phyloP scores from a whole-genome alignment of 2,888 invertebrate species.

The Dusona sp. region DNA sequence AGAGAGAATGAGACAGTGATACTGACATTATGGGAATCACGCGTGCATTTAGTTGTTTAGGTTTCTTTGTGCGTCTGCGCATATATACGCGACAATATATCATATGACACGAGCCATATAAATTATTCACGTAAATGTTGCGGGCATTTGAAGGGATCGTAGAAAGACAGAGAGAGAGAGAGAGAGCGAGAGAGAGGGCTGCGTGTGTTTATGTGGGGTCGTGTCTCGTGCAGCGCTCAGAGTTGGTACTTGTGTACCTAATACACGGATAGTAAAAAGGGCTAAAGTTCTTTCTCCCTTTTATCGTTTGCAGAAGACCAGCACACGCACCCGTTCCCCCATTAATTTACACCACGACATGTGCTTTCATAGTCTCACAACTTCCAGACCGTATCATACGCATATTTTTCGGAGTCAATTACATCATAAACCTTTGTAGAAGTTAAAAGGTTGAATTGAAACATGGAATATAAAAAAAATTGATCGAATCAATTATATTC shows the following conservation, averaged over 20 bases:
- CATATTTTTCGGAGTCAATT: slow-evolving; percentile 1
- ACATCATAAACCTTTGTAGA: not conserved
- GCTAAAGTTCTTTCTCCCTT: slow-evolving; percentile 31
- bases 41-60: slow-evolving; percentile 44
- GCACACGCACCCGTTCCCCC: not conserved
- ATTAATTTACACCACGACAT: slow-evolving; percentile 54
- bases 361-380: slow-evolving; percentile 7
- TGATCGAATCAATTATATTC: not conserved
- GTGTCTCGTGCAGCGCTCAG: not conserved
- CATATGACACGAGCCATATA: slow-evolving; percentile 47
- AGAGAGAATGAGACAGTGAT: slow-evolving; percentile 13
- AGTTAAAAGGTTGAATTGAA: not conserved
- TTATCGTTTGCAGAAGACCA: slow-evolving; percentile 62
- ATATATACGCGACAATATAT: not conserved
- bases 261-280: slow-evolving; percentile 44
- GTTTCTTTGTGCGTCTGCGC: slow-evolving; percentile 25
- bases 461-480: not conserved
- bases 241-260: slow-evolving; percentile 38
- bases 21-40: slow-evolving; percentile 41
- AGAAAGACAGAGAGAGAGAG: not conserved
- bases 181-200: slow-evolving; percentile 11
- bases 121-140: slow-evolving; percentile 57
- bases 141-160: slow-evolving; percentile 36
- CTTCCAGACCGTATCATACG: not conserved
- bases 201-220: slow-evolving; percentile 38